Evolutionary conservation across 2,888 invertebrate genomes (phyloP).

Genomic region (Dryomyza anilis): DNA sequence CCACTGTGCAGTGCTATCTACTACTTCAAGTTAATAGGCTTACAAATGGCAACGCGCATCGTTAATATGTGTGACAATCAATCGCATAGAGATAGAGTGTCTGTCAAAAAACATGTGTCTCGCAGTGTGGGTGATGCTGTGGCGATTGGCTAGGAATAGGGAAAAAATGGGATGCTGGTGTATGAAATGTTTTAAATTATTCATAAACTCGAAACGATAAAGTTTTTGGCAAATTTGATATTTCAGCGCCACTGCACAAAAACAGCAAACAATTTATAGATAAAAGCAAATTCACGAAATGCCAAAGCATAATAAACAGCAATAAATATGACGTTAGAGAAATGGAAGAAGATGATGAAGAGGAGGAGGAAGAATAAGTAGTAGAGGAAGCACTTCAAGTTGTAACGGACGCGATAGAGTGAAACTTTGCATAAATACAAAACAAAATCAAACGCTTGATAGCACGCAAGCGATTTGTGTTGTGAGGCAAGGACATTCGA

Average conservation of each 20-base stretch:
- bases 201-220: slow-evolving; percentile 5
- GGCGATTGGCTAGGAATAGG: neutral
- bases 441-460: too few relatives aligned
- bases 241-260: slow-evolving; percentile 1
- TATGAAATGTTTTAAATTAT: neutral
- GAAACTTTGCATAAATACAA: too few relatives aligned
- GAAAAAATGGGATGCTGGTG: neutral
- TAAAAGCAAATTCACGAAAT: neutral
- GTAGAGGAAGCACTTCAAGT: neutral
- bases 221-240: neutral
- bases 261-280: neutral
- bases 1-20: too few relatives aligned
- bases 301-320: slow-evolving; percentile 3
- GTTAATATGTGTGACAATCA: too few relatives aligned
- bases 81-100: too few relatives aligned
- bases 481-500: too few relatives aligned
- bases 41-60: neutral
- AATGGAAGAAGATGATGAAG: neutral
- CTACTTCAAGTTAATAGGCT: slow-evolving; percentile 1
- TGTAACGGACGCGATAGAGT: too few relatives aligned
- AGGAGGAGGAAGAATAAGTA: neutral
- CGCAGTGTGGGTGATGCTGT: neutral
- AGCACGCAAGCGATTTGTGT: too few relatives aligned
- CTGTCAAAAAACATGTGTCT: neutral
- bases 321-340: slow-evolving; percentile 3